Conservation (phyloP, 2,888 invertebrate species). For the Drosophila rubida region DNA sequence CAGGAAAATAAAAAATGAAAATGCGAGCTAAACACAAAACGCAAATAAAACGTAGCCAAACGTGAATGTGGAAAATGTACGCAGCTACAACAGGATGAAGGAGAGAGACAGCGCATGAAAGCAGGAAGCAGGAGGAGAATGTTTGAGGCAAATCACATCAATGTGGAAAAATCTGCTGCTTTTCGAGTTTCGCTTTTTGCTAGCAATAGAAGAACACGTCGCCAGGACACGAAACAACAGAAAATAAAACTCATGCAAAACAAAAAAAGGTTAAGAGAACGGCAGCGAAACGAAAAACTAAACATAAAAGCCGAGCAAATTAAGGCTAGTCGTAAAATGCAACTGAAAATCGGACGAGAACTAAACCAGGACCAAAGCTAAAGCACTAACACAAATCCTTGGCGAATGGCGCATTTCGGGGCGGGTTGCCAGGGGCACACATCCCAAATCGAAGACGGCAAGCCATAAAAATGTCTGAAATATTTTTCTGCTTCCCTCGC, state of each 20-base stretch:
- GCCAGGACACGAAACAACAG: conserved; percentile 32
- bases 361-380: conserved; percentile 32
- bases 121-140: conserved; percentile 18
- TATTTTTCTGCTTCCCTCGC: conserved; percentile 59
- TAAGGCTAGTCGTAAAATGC: conserved; percentile 49
- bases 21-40: conserved; percentile 54
- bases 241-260: conserved; percentile 11
- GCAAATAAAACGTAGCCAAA: conserved; percentile 61
- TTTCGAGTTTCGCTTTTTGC: conserved; percentile 54
- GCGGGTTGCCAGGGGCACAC: conserved; percentile 37
- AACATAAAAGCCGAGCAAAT: conserved; percentile 45
- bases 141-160: conserved; percentile 70
- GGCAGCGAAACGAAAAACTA: conserved; percentile 13
- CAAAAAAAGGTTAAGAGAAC: conserved; percentile 9
- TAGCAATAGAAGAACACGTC: conserved; percentile 65
- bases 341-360: conserved; percentile 22
- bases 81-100: conserved; percentile 13
- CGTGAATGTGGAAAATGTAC: conserved; percentile 48
- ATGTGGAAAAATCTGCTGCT: conserved; percentile 74
- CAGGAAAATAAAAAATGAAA: conserved; percentile 59
- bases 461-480: conserved; percentile 85
- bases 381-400: conserved; percentile 35
- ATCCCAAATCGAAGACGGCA: conserved; percentile 81
- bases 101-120: conserved; percentile 2
- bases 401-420: background rate